These are phyloP conservation scores for Fragum whitleyi DNA, from an alignment of 2,888 invertebrate species.

Conservation along the genomic window DNA sequence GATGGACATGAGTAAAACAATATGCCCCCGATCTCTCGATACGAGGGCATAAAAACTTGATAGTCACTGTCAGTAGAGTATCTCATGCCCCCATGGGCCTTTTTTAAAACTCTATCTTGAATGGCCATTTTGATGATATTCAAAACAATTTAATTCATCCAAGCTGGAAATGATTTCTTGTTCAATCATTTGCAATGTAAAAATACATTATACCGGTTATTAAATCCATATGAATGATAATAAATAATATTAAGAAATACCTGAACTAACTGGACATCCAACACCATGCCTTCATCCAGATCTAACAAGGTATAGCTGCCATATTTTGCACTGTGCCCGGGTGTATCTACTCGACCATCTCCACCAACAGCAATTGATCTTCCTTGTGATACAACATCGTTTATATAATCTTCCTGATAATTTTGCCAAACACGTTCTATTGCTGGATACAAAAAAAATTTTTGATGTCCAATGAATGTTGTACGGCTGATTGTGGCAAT, in stretches of 20 bases:
- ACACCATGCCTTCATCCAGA: not conserved
- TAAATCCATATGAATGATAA: not conserved
- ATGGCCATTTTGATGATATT: not conserved
- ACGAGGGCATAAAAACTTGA: too few relatives aligned
- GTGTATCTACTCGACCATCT: not conserved
- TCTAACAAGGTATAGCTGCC: not conserved
- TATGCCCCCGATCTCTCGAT: too few relatives aligned
- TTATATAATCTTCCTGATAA: not conserved
- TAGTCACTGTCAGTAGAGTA: too few relatives aligned
- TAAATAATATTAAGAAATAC: too few relatives aligned
- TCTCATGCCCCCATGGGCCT: too few relatives aligned
- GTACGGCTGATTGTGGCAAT: not conserved
- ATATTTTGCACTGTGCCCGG: not conserved
- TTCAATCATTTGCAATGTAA: too few relatives aligned
- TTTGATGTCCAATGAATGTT: not conserved
- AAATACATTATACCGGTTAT: not conserved
- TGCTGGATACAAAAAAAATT: not conserved
- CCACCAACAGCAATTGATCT: not conserved
- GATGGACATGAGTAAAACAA: too few relatives aligned
- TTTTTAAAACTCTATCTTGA: not conserved
- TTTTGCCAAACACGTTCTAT: not conserved
- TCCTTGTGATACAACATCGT: not conserved
- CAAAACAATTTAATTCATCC: not conserved
- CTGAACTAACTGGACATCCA: constrained; percentile 9
- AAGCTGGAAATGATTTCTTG: not conserved